Conservation (phyloP, 2,888 invertebrate genomes). For the Calliphora vomitoria region DNA sequence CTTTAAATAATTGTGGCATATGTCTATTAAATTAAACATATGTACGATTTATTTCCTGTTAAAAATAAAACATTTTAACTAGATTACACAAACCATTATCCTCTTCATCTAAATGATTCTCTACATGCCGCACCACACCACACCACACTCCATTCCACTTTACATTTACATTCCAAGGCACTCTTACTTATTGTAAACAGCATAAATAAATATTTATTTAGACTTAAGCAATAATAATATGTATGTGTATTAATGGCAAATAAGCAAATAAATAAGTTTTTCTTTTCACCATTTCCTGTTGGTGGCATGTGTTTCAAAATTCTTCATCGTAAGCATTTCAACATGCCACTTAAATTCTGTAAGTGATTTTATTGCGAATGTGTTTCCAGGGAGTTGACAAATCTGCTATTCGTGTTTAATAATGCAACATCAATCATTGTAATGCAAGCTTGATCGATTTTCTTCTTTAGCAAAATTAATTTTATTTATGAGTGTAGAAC, state of each 20-base stretch:
- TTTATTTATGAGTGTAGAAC: not conserved
- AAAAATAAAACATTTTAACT: too few relatives aligned
- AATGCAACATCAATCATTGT: not conserved
- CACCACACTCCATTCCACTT: too few relatives aligned
- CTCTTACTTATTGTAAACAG: not conserved
- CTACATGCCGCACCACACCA: not conserved
- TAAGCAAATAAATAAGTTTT: too few relatives aligned
- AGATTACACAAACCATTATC: too few relatives aligned
- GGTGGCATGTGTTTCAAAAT: not conserved
- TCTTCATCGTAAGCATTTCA: not conserved
- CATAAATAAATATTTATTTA: conserved; percentile 1
- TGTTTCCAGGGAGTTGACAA: not conserved
- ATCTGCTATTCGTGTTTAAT: not conserved
- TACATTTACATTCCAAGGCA: not conserved
- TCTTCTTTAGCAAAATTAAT: not conserved
- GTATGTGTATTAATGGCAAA: not conserved
- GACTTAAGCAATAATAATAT: not conserved
- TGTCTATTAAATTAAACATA: too few relatives aligned
- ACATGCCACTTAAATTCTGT: not conserved
- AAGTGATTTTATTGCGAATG: not conserved
- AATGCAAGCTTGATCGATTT: not conserved
- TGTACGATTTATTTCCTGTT: too few relatives aligned
- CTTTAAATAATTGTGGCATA: too few relatives aligned
- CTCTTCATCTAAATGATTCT: too few relatives aligned
- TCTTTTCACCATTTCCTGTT: not conserved